These are phyloP conservation scores for Ormyrus thymus DNA, from an alignment of 2,888 invertebrate species.

Conservation along the genomic window DNA sequence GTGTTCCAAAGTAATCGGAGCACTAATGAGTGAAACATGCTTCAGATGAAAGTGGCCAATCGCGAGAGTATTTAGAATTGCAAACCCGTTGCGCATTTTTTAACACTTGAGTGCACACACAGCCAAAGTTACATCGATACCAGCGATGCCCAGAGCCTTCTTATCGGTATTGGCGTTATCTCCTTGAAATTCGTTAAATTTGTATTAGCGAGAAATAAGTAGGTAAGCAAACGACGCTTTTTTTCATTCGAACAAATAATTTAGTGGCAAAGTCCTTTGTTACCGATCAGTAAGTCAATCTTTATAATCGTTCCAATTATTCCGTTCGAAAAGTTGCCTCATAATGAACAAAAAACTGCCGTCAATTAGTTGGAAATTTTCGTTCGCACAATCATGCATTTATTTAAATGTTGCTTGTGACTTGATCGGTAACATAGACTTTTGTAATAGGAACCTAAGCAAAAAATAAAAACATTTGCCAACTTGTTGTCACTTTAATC, in stretches of 20 bases:
- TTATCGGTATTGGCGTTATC: background rate
- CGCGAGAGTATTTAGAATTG: background rate
- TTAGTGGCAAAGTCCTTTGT: constrained; percentile 13
- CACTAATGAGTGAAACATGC: too few relatives aligned
- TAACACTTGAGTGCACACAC: background rate
- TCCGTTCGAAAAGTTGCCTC: too few relatives aligned
- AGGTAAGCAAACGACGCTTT: background rate
- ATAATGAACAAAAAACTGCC: background rate
- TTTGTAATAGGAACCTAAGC: constrained; percentile 16
- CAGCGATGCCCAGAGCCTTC: background rate
- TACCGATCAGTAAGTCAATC: background rate
- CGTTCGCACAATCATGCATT: background rate
- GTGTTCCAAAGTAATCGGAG: too few relatives aligned
- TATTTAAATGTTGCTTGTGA: too few relatives aligned
- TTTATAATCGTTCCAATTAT: background rate
- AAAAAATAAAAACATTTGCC: constrained; percentile 39
- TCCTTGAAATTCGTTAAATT: background rate
- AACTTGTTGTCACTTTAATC: constrained; percentile 39
- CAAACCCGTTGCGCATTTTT: background rate
- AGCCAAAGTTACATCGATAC: background rate
- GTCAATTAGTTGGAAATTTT: constrained; percentile 19
- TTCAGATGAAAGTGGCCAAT: too few relatives aligned
- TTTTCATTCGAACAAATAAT: constrained; percentile 25
- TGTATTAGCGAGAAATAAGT: background rate
- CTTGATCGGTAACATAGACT: constrained; percentile 8